phyloP scores from a whole-genome alignment of 2,888 invertebrate genomes.

The Acanthoscelides obtectus region DNA sequence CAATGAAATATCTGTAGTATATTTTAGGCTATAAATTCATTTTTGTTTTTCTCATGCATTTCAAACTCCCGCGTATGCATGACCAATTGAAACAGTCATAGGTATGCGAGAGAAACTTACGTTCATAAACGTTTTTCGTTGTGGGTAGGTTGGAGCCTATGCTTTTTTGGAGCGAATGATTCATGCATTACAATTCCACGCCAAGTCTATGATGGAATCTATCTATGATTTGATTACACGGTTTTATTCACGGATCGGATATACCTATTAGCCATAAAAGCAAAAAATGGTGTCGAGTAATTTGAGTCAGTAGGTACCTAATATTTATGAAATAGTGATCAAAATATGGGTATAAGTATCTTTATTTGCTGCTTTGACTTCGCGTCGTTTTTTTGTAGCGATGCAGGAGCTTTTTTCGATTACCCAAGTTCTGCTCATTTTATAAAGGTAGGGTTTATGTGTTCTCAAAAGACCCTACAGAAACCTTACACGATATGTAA shows the following conservation, averaged over 20 bases:
- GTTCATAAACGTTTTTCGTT: background rate
- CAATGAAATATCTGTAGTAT: background rate
- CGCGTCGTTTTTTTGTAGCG: too few species aligned
- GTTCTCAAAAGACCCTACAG: too few species aligned
- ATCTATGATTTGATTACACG: background rate
- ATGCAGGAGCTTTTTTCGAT: too few species aligned
- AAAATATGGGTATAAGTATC: too few species aligned
- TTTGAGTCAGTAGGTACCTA: too few species aligned
- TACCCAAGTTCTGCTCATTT: too few species aligned
- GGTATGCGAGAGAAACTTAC: background rate
- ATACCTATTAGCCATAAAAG: too few species aligned
- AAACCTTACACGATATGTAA: too few species aligned
- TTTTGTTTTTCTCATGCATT: background rate
- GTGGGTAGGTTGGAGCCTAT: background rate
- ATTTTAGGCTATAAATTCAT: background rate
- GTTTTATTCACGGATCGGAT: background rate
- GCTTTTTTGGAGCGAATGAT: background rate
- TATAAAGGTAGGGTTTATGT: too few species aligned
- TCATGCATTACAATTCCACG: background rate
- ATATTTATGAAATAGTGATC: too few species aligned
- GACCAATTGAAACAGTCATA: background rate
- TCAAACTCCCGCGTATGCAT: background rate
- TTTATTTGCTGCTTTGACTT: too few species aligned
- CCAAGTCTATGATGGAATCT: background rate
- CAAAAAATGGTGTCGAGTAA: too few species aligned